A percentile compares a stretch with the other conserved stretches of the same genome.
phyloP scores from a whole-genome alignment of 2,113 vertebrate species.

The Xerus inauris region DNA sequence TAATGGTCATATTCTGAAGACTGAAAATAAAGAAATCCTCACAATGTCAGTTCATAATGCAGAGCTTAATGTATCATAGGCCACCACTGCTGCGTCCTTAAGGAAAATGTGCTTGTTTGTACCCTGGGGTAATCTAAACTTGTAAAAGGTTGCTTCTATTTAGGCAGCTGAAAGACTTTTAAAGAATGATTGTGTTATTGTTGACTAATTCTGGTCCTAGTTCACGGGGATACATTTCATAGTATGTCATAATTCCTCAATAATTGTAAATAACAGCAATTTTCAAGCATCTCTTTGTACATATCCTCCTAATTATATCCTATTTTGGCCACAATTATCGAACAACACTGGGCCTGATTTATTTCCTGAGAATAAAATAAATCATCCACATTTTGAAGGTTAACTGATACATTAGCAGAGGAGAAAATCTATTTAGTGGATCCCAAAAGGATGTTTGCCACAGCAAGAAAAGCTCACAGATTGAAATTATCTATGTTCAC shows the following conservation, averaged over 20 bases:
- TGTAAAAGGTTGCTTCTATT: conserved; percentile 7
- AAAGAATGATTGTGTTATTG: conserved; percentile 9
- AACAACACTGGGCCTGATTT: conserved; percentile 53
- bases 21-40: not conserved
- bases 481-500: not conserved
- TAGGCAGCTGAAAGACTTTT: not conserved
- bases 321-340: conserved; percentile 36
- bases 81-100: not conserved
- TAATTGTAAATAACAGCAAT: conserved; percentile 69
- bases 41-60: not conserved
- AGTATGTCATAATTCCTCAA: not conserved
- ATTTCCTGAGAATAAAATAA: conserved; percentile 61
- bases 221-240: conserved; percentile 60
- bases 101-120: conserved; percentile 8
- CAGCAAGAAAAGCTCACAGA: not conserved
- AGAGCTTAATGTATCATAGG: not conserved
- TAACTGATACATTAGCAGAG: conserved; percentile 59
- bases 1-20: conserved; percentile 10
- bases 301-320: conserved; percentile 17
- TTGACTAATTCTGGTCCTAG: conserved; percentile 44
- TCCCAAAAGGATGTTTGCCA: not conserved
- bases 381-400: conserved; percentile 48
- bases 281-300: conserved; percentile 51
- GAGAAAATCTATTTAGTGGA: conserved; percentile 40
- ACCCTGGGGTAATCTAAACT: not conserved